Evolutionary conservation across 2,888 invertebrate genomes (phyloP).

Genomic region (Adineta ricciae): DNA sequence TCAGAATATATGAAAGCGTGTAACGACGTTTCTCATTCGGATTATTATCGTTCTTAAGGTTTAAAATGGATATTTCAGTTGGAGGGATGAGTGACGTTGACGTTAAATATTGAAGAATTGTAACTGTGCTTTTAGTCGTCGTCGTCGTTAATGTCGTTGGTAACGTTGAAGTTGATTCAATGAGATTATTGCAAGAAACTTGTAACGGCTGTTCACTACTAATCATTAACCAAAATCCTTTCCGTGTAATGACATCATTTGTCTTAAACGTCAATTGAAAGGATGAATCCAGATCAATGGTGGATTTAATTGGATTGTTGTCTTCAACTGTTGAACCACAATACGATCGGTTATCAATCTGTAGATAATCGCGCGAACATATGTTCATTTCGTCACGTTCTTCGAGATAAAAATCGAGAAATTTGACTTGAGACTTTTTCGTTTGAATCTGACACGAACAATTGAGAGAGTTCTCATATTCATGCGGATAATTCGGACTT

Average conservation of each 20-base stretch:
- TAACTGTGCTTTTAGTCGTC: not conserved
- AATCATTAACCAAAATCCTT: constrained; percentile 11
- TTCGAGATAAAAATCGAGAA: constrained; percentile 15
- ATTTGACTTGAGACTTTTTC: not conserved
- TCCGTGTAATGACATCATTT: not conserved
- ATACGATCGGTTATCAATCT: not conserved
- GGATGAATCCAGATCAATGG: not conserved
- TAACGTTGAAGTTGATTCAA: not conserved
- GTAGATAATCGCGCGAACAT: not conserved
- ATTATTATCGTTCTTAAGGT: not conserved
- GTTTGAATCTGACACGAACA: not conserved
- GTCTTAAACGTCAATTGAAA: constrained; percentile 8
- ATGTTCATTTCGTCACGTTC: constrained; percentile 13
- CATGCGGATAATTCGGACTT: constrained; percentile 17
- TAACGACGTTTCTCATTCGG: not conserved
- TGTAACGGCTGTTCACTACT: not conserved
- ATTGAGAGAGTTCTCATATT: constrained; percentile 2
- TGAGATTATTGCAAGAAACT: not conserved
- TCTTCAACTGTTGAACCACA: not conserved
- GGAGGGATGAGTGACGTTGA: not conserved
- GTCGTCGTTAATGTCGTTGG: not conserved
- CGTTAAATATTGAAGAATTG: not conserved
- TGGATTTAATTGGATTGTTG: not conserved
- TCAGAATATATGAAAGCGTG: not conserved
- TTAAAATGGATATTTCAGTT: not conserved